phyloP scores from a whole-genome alignment of 2,888 invertebrate species.

The Trichopria drosophilae region DNA sequence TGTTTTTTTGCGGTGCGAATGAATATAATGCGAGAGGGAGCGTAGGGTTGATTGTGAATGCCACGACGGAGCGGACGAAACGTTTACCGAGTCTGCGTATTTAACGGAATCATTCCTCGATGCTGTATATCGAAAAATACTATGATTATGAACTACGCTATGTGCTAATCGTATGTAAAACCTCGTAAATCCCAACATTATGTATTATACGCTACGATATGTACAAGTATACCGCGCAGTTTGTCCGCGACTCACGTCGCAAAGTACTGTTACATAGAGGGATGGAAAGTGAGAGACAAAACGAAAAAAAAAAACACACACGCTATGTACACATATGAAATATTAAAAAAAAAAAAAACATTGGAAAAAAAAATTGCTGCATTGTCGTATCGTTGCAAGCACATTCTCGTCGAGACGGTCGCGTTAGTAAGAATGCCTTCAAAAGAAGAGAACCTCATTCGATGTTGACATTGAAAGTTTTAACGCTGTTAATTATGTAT shows the following conservation, averaged over 20 bases:
- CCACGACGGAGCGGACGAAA: no score
- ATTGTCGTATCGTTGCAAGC: slow-evolving; percentile 26
- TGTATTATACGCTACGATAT: slow-evolving; percentile 44
- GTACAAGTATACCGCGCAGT: slow-evolving; percentile 33
- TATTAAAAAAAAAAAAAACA: slow-evolving; percentile 10
- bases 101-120: slow-evolving; percentile 57
- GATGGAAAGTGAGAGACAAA: slow-evolving; percentile 22
- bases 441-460: slow-evolving; percentile 50
- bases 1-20: no score
- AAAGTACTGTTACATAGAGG: no score
- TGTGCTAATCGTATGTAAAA: slow-evolving; percentile 50
- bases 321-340: slow-evolving; percentile 19
- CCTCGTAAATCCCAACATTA: slow-evolving; percentile 51
- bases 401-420: slow-evolving; percentile 41
- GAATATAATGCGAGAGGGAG: no score
- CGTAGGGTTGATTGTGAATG: no score
- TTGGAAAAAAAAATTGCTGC: slow-evolving; percentile 32
- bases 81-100: slow-evolving; percentile 37
- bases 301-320: slow-evolving; percentile 32
- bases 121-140: slow-evolving; percentile 52
- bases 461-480: slow-evolving; percentile 57
- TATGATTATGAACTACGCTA: slow-evolving; percentile 53
- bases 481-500: slow-evolving; percentile 54
- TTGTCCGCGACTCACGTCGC: slow-evolving; percentile 29
- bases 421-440: slow-evolving; percentile 52